Evolutionary conservation across 2,888 invertebrate genomes (phyloP).

Genomic region (Microctonus hyperodae): DNA sequence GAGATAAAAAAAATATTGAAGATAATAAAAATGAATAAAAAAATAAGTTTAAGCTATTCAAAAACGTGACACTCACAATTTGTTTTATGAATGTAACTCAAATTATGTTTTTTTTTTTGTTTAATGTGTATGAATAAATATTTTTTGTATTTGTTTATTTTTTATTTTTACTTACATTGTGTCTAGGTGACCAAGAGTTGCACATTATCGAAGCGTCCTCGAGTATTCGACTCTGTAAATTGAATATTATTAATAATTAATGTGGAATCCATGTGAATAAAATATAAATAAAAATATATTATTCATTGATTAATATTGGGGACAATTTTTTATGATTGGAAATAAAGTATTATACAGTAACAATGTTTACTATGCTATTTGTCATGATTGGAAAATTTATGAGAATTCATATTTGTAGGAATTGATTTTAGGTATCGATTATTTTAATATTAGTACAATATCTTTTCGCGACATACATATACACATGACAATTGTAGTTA

Average conservation of each 20-base stretch:
- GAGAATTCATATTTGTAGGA: not conserved
- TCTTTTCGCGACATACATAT: not conserved
- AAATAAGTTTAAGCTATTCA: not conserved
- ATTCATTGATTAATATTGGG: not conserved
- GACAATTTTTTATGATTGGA: not conserved
- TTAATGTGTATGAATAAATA: too few relatives aligned
- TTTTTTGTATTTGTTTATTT: not conserved
- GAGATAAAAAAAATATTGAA: not conserved
- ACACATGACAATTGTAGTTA: not conserved
- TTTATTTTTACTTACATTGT: conserved; percentile 76
- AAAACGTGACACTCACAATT: not conserved
- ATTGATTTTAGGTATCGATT: not conserved
- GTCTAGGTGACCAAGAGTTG: conserved; percentile 90
- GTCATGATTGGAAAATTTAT: not conserved
- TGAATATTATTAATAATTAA: conserved; percentile 19
- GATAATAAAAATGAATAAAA: not conserved
- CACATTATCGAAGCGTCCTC: conserved; percentile 91
- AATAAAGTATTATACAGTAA: not conserved
- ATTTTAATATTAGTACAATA: not conserved
- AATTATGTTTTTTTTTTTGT: too few relatives aligned
- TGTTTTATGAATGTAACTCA: too few relatives aligned
- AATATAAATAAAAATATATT: not conserved
- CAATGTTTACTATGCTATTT: not conserved
- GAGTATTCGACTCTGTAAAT: conserved; percentile 81
- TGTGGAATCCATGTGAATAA: too few relatives aligned